Evolutionary conservation across 2,888 invertebrate genomes (phyloP), one percentile per base, ranked within the genome.

Genomic region (Polyploca ridens): DNA sequence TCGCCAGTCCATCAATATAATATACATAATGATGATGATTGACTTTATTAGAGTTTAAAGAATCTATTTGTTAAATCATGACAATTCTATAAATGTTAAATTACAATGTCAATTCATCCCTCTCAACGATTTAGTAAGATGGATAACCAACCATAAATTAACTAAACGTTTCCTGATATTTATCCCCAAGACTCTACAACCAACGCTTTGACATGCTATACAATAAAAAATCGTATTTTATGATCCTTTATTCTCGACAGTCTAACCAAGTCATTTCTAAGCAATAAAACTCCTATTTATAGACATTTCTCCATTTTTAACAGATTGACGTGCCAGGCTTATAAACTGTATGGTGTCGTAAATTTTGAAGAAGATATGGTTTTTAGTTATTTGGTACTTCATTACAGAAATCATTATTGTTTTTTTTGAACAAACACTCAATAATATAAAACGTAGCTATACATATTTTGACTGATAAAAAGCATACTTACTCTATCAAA

Each of bases 281-380:
- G 66, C 73, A 73, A 81, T 82, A 79, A 82, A 78, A 75, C 67
- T 69, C 62, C 63, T 75, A 79, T 78, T 77, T 78, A 76, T 73
- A 72, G 71, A 66, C 69, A 70, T 71, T 72, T 69, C 66, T 64
- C 64, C 35, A 33, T 62, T 68, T 66, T 74, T 58, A 54, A 69
- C 63, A 69, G 64, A 66, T 65, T 27, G 19, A 16, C 19, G 6
- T 44, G 13, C 63, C 66, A 69, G 66, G 72, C 65, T 68, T 70
- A 66, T 66, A 63, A 64, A 66, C 68, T 62, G 64, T 63, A 73
- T 44, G 60, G 49, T 69, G 64, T 72, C 74, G 65, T 79, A 80
- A 76, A 75, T 71, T 75, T 62, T 64, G 58, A 67, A 63, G 72
- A 69, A 72, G 72, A 67, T 69, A 69, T 63, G 64, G 62, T 65